Conservation (phyloP, 2,113 vertebrate species). For the Pleuronectes platessa region DNA sequence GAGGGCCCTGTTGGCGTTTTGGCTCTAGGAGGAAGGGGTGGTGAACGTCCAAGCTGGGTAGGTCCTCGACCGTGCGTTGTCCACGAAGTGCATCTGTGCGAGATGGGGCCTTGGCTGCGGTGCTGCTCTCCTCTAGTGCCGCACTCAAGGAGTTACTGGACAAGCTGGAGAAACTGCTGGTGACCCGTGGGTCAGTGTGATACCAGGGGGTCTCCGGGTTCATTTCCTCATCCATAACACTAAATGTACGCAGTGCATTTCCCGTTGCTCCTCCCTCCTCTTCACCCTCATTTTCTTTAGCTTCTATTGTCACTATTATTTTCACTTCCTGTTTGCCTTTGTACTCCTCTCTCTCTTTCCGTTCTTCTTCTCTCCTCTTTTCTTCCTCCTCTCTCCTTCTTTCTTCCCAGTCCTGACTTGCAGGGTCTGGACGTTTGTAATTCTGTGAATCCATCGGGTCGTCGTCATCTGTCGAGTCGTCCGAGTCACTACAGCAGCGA, state of each 20-base stretch:
- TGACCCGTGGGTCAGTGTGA: constrained; percentile 83
- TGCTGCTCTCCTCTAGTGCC: constrained; percentile 86
- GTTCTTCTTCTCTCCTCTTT: constrained; percentile 68
- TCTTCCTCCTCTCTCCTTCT: constrained; percentile 70
- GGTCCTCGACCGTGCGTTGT: constrained; percentile 74
- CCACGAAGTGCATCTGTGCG: constrained; percentile 44
- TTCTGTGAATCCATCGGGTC: constrained; percentile 81
- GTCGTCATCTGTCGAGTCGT: constrained; percentile 89
- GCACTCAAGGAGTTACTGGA: constrained; percentile 92
- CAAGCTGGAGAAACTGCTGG: constrained; percentile 91
- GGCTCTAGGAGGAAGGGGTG: constrained; percentile 80
- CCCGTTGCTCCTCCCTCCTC: constrained; percentile 67
- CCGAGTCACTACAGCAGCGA: constrained; percentile 92
- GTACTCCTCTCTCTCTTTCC: constrained; percentile 69
- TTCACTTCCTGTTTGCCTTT: constrained; percentile 76
- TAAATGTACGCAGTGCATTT: constrained; percentile 61
- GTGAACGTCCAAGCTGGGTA: constrained; percentile 77
- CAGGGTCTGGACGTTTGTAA: constrained; percentile 58
- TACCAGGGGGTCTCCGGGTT: constrained; percentile 86
- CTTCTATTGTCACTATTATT: constrained; percentile 70
- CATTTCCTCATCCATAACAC: constrained; percentile 71
- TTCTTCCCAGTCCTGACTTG: constrained; percentile 77
- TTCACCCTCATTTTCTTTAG: constrained; percentile 68
- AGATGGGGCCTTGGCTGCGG: constrained; percentile 44
- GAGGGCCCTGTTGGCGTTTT: constrained; percentile 54